Percentiles rank a stretch among this genome's conserved stretches.
Evolutionary conservation across 2,113 vertebrate genomes (phyloP).

Genomic region (Fregata magnificens): DNA sequence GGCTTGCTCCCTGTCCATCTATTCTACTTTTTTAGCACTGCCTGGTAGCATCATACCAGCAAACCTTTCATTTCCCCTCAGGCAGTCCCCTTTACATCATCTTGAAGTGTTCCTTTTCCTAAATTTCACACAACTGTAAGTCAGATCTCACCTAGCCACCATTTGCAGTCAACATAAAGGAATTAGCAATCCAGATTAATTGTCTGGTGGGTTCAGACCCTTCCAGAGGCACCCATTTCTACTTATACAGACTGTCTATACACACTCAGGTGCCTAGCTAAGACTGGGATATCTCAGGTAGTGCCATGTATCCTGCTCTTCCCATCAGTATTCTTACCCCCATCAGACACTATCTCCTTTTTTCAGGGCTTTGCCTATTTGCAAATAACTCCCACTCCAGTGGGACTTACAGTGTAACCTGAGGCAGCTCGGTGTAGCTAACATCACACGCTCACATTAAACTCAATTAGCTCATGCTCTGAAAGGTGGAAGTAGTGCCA

Average conservation of each 20-base stretch:
- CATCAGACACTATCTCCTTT: not conserved
- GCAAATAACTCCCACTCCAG: not conserved
- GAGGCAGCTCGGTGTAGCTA: not conserved
- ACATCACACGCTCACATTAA: not conserved
- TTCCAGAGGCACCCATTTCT: not conserved
- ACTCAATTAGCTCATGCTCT: not conserved
- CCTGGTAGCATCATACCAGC: not conserved
- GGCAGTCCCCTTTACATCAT: not conserved
- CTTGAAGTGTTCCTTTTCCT: not conserved
- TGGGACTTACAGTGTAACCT: not conserved
- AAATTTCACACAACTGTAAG: not conserved
- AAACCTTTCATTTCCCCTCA: not conserved
- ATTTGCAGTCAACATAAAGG: not conserved
- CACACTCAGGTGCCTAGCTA: not conserved
- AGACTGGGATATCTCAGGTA: not conserved
- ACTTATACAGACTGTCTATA: fast-evolving
- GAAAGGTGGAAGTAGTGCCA: not conserved
- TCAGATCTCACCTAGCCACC: not conserved
- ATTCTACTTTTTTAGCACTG: not conserved
- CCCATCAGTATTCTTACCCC: not conserved
- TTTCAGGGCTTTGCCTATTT: not conserved
- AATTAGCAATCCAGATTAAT: not conserved
- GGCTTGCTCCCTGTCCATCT: not conserved
- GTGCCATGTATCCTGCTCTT: not conserved
- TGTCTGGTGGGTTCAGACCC: not conserved